These are phyloP conservation scores for Coleophora flavipennella DNA, from an alignment of 2,888 invertebrate genomes.

Conservation along the genomic window DNA sequence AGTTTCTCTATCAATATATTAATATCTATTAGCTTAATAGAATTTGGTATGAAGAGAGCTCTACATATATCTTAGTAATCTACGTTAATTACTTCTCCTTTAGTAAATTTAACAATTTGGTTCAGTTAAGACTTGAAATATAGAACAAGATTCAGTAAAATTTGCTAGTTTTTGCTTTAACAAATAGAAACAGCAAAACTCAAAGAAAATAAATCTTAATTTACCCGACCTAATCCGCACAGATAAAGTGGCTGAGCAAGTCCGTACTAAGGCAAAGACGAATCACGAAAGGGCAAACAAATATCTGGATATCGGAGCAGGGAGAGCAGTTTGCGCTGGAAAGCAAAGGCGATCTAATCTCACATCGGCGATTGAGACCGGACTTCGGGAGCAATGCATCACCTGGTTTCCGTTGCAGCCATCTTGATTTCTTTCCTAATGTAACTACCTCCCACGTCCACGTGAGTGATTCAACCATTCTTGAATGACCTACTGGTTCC, in stretches of 20 bases:
- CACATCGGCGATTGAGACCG: slow-evolving; percentile 50
- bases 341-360: slow-evolving; percentile 59
- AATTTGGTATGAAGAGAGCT: slow-evolving; percentile 30
- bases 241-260: slow-evolving; percentile 21
- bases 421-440: slow-evolving; percentile 65
- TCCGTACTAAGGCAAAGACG: slow-evolving; percentile 24
- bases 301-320: slow-evolving; percentile 24
- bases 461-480: slow-evolving; percentile 42
- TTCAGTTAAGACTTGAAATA: too few relatives aligned
- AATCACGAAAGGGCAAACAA: slow-evolving; percentile 41
- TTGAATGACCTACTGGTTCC: slow-evolving; percentile 28
- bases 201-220: slow-evolving; percentile 25
- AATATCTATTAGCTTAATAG: slow-evolving; percentile 38
- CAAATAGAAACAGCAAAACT: not conserved
- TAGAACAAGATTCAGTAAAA: too few relatives aligned
- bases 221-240: slow-evolving; percentile 28
- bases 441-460: slow-evolving; percentile 64
- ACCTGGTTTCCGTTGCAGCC: slow-evolving; percentile 62
- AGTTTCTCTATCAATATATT: slow-evolving; percentile 23
- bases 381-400: slow-evolving; percentile 57
- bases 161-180: not conserved
- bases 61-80: too few relatives aligned
- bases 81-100: too few relatives aligned
- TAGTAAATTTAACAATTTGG: too few relatives aligned
- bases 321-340: slow-evolving; percentile 48